phyloP scores from a whole-genome alignment of 2,888 invertebrate species.

The Branchellion lobata region DNA sequence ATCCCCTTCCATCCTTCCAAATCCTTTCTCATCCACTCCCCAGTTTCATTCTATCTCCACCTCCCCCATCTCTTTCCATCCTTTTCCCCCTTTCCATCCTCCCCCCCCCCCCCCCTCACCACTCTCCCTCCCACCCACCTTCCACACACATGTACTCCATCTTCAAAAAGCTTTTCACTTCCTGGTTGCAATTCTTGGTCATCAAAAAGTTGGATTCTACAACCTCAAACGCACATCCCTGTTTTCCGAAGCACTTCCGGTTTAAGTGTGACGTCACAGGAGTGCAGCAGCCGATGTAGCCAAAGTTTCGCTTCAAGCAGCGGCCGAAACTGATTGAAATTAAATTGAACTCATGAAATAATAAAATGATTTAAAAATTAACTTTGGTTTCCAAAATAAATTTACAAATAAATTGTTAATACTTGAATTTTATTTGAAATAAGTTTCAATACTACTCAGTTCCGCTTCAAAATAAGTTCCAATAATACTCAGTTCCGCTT shows the following conservation, averaged over 20 bases:
- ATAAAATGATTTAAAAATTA: neutral
- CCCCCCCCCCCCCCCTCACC: neutral
- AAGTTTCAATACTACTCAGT: no score
- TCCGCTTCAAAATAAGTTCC: neutral
- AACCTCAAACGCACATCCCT: conserved; percentile 41
- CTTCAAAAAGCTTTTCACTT: conserved; percentile 47
- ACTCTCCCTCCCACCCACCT: conserved; percentile 22
- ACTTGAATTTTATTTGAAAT: neutral
- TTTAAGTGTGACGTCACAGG: conserved; percentile 33
- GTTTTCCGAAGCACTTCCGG: conserved; percentile 29
- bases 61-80: neutral
- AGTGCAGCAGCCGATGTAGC: conserved; percentile 42
- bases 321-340: conserved; percentile 34
- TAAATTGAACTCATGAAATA: no score
- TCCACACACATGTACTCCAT: conserved; percentile 45
- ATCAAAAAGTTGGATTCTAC: conserved; percentile 45
- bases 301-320: conserved; percentile 43
- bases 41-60: neutral
- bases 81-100: neutral
- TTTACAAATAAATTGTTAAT: neutral
- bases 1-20: no score
- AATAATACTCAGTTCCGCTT: no score
- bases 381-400: neutral
- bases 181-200: conserved; percentile 44
- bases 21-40: no score